Evolutionary conservation across 2,797 vertebrate species (phyloP).

Genomic region (Sebastes nivosus): DNA sequence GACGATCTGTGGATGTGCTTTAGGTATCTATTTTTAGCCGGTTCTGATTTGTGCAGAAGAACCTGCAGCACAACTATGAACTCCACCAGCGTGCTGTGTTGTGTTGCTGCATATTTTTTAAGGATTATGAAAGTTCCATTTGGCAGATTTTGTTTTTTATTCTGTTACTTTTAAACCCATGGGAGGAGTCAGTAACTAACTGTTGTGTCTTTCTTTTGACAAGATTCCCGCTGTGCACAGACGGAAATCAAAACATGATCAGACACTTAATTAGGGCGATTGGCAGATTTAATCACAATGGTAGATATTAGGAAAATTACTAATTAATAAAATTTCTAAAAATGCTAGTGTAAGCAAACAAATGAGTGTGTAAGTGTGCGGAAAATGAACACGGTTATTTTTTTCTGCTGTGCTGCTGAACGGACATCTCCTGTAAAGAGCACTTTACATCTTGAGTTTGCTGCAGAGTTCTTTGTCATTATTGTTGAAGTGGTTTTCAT

Average conservation of each 20-base stretch:
- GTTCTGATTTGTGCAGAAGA: neutral
- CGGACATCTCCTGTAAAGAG: slow-evolving; percentile 11
- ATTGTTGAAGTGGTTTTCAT: slow-evolving; percentile 38
- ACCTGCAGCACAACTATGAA: neutral
- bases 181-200: neutral
- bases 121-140: neutral
- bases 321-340: neutral
- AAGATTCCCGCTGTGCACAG: neutral
- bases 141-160: neutral
- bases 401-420: neutral
- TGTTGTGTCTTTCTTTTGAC: neutral
- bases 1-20: neutral
- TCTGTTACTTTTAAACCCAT: neutral
- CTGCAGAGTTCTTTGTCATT: slow-evolving; percentile 26
- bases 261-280: neutral
- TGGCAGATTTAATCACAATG: neutral
- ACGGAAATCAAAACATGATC: neutral
- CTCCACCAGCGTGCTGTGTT: neutral
- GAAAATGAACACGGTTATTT: neutral
- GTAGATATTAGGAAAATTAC: neutral
- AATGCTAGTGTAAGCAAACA: neutral
- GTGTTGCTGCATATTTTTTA: neutral
- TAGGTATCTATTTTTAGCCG: neutral
- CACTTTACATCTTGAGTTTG: slow-evolving; percentile 22
- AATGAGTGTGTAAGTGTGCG: neutral